Evolutionary conservation across 2,113 vertebrate genomes (phyloP).

Genomic region (Tyrannus savana): DNA sequence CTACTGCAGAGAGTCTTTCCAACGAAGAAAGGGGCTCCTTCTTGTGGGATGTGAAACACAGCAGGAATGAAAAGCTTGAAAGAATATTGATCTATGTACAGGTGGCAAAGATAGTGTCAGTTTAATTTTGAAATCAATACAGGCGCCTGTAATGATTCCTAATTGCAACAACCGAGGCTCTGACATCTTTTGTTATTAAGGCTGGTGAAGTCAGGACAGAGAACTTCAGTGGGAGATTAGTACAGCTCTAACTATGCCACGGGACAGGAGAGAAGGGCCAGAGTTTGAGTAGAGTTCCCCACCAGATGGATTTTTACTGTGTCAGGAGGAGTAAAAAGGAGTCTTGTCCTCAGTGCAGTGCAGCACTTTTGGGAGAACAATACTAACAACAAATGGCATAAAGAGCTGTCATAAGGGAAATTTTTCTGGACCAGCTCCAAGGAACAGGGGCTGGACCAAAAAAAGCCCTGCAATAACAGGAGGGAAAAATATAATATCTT

Average conservation of each 20-base stretch:
- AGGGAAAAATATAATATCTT: background rate
- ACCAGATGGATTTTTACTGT: background rate
- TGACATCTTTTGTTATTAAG: background rate
- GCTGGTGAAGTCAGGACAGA: background rate
- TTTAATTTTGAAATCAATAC: slow-evolving; percentile 1
- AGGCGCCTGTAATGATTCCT: background rate
- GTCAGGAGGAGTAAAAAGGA: background rate
- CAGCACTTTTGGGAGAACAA: background rate
- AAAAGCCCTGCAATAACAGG: background rate
- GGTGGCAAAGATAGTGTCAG: background rate
- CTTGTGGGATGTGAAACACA: background rate
- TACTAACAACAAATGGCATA: background rate
- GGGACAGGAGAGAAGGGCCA: background rate
- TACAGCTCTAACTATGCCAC: background rate
- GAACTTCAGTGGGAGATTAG: background rate
- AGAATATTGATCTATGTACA: background rate
- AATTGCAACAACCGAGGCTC: background rate
- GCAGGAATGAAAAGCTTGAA: background rate
- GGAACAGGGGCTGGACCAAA: background rate
- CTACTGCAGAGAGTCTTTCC: background rate
- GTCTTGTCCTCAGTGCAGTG: background rate
- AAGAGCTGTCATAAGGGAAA: background rate
- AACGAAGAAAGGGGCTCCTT: background rate
- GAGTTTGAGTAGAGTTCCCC: background rate
- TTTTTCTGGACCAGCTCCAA: background rate